Percentiles rank a stretch among this genome's conserved stretches.
These are phyloP conservation scores for Drosophila parvula DNA, from an alignment of 1,140 invertebrate genomes.

Conservation along the genomic window DNA sequence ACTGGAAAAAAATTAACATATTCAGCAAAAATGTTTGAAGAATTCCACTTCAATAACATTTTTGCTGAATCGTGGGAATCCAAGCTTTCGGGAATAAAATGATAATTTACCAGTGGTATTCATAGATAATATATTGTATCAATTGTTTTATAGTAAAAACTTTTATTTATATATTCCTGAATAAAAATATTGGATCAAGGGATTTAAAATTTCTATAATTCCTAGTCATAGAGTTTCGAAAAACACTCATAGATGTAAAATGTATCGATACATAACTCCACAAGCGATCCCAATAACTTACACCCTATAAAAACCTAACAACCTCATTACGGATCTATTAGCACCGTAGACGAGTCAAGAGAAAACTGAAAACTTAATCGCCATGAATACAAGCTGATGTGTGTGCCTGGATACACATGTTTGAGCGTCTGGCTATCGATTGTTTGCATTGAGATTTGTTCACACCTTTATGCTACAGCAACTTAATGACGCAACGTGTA, in stretches of 20 bases:
- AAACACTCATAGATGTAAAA: neutral
- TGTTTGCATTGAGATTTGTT: slow-evolving; percentile 50
- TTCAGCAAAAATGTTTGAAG: neutral
- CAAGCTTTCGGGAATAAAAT: neutral
- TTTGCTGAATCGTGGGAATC: slow-evolving; percentile 1
- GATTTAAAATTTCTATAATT: neutral
- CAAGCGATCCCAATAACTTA: slow-evolving; percentile 3
- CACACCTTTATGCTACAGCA: slow-evolving; percentile 48
- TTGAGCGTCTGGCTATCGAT: slow-evolving; percentile 44
- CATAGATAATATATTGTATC: neutral
- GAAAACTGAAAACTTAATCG: slow-evolving; percentile 25
- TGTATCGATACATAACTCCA: neutral
- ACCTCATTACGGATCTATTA: slow-evolving; percentile 41
- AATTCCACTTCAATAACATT: neutral
- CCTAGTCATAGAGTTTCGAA: neutral
- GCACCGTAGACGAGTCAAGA: slow-evolving; percentile 10
- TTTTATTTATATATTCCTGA: neutral
- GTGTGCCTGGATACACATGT: slow-evolving; percentile 38
- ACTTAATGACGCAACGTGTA: slow-evolving; percentile 40
- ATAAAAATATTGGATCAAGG: neutral
- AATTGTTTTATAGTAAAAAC: neutral
- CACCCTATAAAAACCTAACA: slow-evolving; percentile 16
- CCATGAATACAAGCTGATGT: slow-evolving; percentile 16
- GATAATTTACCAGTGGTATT: neutral
- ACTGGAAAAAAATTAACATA: neutral